Conservation (phyloP, 2,888 invertebrate genomes). For the Pocota personata region DNA sequence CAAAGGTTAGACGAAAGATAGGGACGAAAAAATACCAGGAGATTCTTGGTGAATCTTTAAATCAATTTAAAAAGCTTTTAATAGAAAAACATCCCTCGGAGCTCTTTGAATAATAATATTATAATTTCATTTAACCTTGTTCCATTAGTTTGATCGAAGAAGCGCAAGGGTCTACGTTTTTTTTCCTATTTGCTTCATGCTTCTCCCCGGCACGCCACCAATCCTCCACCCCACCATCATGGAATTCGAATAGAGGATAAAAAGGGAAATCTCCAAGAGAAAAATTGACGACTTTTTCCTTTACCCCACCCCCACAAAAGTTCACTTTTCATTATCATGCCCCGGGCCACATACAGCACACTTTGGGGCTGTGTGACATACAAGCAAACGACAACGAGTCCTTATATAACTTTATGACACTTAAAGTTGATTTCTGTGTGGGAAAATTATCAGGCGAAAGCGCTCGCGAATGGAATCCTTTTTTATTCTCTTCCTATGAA, state of each 20-base stretch:
- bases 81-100: conserved; percentile 62
- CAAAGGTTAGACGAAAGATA: conserved; percentile 12
- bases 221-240: too few species aligned
- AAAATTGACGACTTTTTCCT: neutral
- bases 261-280: conserved; percentile 11
- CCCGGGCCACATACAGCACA: neutral
- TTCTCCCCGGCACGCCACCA: neutral
- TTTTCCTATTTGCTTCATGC: neutral
- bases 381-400: conserved; percentile 6
- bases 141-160: conserved; percentile 49
- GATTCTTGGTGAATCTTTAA: conserved; percentile 47
- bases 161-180: conserved; percentile 7
- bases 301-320: neutral
- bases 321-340: conserved; percentile 51
- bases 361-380: conserved; percentile 6
- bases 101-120: conserved; percentile 63
- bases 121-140: conserved; percentile 61
- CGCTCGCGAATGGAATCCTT: conserved; percentile 39
- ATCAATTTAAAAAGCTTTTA: conserved; percentile 72
- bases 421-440: conserved; percentile 46
- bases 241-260: conserved; percentile 13
- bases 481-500: conserved; percentile 26
- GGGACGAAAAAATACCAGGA: neutral
- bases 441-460: neutral
- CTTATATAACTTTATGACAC: conserved; percentile 57